These are phyloP conservation scores for Dendroctonus ponderosae DNA, from an alignment of 1,140 invertebrate species.

Conservation along the genomic window DNA sequence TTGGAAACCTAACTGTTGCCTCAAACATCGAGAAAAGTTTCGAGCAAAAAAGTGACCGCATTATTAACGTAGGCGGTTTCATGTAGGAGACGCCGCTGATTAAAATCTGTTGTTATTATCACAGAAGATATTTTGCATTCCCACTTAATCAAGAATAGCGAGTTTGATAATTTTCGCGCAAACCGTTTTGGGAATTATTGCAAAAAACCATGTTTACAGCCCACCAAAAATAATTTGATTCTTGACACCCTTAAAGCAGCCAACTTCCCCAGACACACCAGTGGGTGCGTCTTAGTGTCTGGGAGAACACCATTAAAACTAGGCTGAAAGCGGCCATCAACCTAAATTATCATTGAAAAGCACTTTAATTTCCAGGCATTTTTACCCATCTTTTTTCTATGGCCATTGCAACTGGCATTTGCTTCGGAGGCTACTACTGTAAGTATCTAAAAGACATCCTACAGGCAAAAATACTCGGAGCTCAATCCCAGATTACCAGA, in stretches of 20 bases:
- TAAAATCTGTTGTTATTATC: background rate
- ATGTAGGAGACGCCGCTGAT: too few relatives aligned
- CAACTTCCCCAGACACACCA: too few relatives aligned
- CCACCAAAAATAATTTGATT: too few relatives aligned
- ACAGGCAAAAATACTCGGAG: background rate
- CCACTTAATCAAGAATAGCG: background rate
- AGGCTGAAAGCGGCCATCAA: background rate
- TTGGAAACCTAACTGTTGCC: too few relatives aligned
- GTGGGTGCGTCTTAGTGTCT: background rate
- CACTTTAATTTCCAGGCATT: slow-evolving; percentile 19
- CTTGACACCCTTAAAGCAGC: too few relatives aligned
- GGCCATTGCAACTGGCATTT: slow-evolving; percentile 8
- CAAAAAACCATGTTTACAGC: too few relatives aligned
- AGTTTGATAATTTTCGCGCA: too few relatives aligned
- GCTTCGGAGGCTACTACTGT: slow-evolving; percentile 23
- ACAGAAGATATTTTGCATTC: background rate
- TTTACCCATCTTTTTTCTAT: slow-evolving; percentile 18
- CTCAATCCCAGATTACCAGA: slow-evolving; percentile 12
- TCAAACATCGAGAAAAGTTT: background rate
- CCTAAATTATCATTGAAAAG: background rate
- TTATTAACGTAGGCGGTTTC: too few relatives aligned
- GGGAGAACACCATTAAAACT: too few relatives aligned
- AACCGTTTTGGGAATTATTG: too few relatives aligned
- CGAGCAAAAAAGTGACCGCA: too few relatives aligned
- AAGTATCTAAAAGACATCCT: slow-evolving; percentile 10